Evolutionary conservation across 2,888 invertebrate genomes (phyloP), one percentile per base, ranked within the genome.

Genomic region (Scaptodrosophila latifasciaeformis): DNA sequence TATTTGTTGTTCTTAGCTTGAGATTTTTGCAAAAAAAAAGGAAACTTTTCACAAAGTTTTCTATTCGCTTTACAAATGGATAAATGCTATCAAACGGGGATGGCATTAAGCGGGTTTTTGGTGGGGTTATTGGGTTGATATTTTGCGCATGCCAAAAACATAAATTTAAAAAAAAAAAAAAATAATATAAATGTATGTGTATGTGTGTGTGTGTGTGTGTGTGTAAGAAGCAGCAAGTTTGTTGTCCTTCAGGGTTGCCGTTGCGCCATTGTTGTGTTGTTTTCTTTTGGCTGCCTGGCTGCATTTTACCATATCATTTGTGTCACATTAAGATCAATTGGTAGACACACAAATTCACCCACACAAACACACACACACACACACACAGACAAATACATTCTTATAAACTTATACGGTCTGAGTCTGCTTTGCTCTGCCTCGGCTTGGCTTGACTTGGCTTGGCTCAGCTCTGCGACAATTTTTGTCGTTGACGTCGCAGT

Each of bases 241-340:
- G 42, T 48, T 59, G 51, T 50, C 46, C 29, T 46, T 56, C 56
- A 56, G 51, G 54, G 60, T 34, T 62, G 52, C 58, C 59, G 67
- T 69, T 65, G 70, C 53, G 62, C 50, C 62, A 62, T 62, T 71
- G 69, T 68, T 68, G 61, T 55, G 57, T 49, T 60, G 59, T 64
- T 53, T 50, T 54, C 50, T 51, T 48, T 7, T n/a, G 46, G 43
- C 52, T 49, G 66, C 24, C 37, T 63, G 59, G 52, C 49, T 67
- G 68, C 65, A 76, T 69, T 79, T 79, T 74, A 75, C 69, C 76
- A 80, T 82, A 82, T 83, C 82, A 83, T 83, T 82, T 83, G 81
- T 83, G 82, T 83, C 82, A 83, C 81, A 83, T 83, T 83, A 83
- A 82, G 82, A 83, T 83, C 82, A 83, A 83, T 82, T 82, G 82